Percentiles rank a stretch among this genome's conserved stretches.
Evolutionary conservation across 2,797 vertebrate genomes (phyloP).

Genomic region (Nannoperca obscura): DNA sequence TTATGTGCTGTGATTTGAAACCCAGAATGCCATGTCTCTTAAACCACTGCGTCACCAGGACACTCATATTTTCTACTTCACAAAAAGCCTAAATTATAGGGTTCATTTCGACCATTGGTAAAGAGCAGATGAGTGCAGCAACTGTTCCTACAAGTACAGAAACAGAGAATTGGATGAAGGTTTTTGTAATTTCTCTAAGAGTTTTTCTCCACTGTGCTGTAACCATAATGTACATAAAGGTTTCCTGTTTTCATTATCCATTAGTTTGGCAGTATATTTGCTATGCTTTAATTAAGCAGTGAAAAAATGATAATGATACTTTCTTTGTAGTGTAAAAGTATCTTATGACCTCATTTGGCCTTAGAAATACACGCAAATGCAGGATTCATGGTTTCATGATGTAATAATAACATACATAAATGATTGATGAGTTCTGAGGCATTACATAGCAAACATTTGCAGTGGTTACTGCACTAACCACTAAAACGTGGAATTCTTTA

Average conservation of each 20-base stretch:
- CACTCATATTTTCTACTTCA: constrained; percentile 1
- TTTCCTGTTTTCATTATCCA: not conserved
- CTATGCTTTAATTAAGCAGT: not conserved
- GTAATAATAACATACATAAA: constrained; percentile 29
- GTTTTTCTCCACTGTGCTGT: not conserved
- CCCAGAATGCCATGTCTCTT: not conserved
- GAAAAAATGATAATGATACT: not conserved
- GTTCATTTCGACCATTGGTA: not conserved
- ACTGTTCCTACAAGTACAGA: constrained; percentile 17
- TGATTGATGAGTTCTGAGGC: constrained; percentile 4
- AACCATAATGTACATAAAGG: constrained; percentile 9
- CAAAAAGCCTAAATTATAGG: constrained; percentile 15
- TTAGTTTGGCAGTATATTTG: not conserved
- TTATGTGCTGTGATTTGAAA: constrained; percentile 1
- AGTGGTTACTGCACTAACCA: constrained; percentile 10
- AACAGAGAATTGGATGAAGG: constrained; percentile 7
- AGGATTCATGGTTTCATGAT: constrained; percentile 18
- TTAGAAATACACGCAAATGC: constrained; percentile 8
- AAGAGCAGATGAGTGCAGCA: constrained; percentile 13
- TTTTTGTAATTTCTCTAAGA: not conserved
- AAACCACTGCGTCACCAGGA: not conserved
- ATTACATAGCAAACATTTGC: constrained; percentile 19
- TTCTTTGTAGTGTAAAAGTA: not conserved
- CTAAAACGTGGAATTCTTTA: not conserved
- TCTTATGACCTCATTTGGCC: not conserved